A percentile compares a stretch with the other conserved stretches of the same genome.
Conservation (phyloP, 2,888 invertebrate species). For the Sminthurinus aureus region DNA sequence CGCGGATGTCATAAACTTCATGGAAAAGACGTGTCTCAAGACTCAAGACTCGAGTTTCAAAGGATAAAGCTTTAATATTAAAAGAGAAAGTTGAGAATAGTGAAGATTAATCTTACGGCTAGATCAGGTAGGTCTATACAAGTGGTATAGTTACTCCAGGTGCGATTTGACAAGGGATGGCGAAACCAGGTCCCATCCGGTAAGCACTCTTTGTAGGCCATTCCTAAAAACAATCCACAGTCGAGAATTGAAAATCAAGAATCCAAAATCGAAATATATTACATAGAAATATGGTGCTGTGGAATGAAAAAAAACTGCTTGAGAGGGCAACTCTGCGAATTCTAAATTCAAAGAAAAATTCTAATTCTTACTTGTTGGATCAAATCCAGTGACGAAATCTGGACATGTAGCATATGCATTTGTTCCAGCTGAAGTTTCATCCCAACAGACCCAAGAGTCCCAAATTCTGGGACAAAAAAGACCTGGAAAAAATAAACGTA, state of each 20-base stretch:
- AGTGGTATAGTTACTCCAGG: conserved; percentile 92
- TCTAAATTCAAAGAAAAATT: neutral
- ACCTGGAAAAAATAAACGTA: conserved; percentile 29
- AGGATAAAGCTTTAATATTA: neutral
- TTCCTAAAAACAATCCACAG: conserved; percentile 69
- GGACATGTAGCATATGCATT: conserved; percentile 62
- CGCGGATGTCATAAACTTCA: too few relatives aligned
- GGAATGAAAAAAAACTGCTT: neutral
- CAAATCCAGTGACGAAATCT: conserved; percentile 61
- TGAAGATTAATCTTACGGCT: conserved; percentile 66
- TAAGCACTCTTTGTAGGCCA: conserved; percentile 83
- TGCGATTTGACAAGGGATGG: conserved; percentile 76
- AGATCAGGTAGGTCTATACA: conserved; percentile 79
- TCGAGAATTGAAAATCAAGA: neutral
- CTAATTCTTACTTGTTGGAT: conserved; percentile 60
- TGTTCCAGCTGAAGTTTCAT: conserved; percentile 63
- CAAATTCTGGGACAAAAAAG: conserved; percentile 61
- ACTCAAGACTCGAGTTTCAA: neutral
- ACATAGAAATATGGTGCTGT: neutral
- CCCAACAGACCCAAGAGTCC: conserved; percentile 66
- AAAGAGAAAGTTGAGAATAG: neutral
- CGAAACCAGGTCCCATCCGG: conserved; percentile 83
- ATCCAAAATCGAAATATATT: neutral
- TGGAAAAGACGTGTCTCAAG: too few relatives aligned
- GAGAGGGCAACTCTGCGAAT: neutral